Percentiles rank a stretch among this genome's conserved stretches.
phyloP scores from a whole-genome alignment of 2,797 vertebrate species.

The Syncerus caffer region DNA sequence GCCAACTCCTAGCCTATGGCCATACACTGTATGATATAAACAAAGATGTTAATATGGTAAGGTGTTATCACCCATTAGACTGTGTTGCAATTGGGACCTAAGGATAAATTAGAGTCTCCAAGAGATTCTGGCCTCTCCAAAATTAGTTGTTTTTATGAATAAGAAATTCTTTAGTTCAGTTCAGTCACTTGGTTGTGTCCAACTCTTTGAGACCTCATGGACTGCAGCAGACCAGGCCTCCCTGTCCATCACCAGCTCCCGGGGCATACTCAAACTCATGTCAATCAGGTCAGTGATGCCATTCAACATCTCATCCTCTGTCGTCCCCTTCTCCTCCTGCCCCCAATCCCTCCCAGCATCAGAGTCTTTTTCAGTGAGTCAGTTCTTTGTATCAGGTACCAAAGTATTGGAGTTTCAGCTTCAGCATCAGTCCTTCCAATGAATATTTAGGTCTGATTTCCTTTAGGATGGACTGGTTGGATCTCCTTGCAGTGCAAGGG shows the following conservation, averaged over 20 bases:
- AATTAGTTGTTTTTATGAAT: slow-evolving; percentile 6
- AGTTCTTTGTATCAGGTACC: background rate
- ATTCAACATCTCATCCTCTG: background rate
- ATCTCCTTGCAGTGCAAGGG: background rate
- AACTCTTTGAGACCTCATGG: background rate
- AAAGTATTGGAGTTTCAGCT: background rate
- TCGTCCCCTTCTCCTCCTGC: background rate
- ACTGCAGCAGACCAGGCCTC: background rate
- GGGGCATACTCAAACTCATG: background rate
- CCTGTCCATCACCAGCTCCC: background rate
- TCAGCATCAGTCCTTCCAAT: background rate
- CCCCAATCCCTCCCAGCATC: background rate
- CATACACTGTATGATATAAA: background rate
- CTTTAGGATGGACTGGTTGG: background rate
- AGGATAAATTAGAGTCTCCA: background rate
- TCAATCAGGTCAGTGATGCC: background rate
- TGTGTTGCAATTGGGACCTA: background rate
- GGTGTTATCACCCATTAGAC: background rate
- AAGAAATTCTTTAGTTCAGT: background rate
- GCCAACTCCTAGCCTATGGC: background rate
- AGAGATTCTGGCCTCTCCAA: background rate
- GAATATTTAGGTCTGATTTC: background rate
- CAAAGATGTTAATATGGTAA: background rate
- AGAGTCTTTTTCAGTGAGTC: background rate
- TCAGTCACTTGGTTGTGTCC: background rate